A percentile compares a stretch with the other conserved stretches of the same genome.
Evolutionary conservation across 1,140 invertebrate species (phyloP).

Genomic region (Drosophila baimaii): DNA sequence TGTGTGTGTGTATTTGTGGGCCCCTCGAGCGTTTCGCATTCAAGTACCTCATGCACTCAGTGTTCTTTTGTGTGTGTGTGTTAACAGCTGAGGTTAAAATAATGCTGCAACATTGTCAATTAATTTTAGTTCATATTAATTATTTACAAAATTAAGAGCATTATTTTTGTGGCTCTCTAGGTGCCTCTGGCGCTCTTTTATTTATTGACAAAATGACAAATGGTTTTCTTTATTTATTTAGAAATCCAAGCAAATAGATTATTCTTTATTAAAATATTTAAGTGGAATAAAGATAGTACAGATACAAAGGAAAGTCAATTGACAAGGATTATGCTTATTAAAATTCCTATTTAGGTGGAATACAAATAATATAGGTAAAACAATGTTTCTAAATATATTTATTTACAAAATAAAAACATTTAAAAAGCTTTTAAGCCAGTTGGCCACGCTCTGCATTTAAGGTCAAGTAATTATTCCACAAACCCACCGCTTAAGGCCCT

Average conservation of each 20-base stretch:
- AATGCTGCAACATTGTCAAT: too few relatives aligned
- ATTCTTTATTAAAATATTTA: too few relatives aligned
- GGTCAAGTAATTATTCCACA: neutral
- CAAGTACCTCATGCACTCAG: conserved; percentile 53
- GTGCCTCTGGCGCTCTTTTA: neutral
- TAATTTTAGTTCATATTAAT: neutral
- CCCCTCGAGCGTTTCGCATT: conserved; percentile 61
- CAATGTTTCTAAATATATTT: neutral
- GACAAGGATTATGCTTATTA: too few relatives aligned
- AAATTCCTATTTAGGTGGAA: neutral
- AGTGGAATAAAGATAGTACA: too few relatives aligned
- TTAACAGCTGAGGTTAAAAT: neutral
- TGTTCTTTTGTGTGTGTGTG: conserved; percentile 10
- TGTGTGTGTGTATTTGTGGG: conserved; percentile 14
- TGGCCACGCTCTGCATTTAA: too few relatives aligned
- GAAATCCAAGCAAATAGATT: too few relatives aligned
- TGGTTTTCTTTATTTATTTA: too few relatives aligned
- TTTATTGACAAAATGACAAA: too few relatives aligned
- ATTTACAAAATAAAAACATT: neutral
- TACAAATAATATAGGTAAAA: neutral
- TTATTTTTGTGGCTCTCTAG: neutral
- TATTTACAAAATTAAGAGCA: neutral
- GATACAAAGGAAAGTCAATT: too few relatives aligned
- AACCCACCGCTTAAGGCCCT: neutral
- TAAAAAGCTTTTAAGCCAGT: neutral